Conservation (phyloP, 2,113 vertebrate species). For the Picathartes gymnocephalus region DNA sequence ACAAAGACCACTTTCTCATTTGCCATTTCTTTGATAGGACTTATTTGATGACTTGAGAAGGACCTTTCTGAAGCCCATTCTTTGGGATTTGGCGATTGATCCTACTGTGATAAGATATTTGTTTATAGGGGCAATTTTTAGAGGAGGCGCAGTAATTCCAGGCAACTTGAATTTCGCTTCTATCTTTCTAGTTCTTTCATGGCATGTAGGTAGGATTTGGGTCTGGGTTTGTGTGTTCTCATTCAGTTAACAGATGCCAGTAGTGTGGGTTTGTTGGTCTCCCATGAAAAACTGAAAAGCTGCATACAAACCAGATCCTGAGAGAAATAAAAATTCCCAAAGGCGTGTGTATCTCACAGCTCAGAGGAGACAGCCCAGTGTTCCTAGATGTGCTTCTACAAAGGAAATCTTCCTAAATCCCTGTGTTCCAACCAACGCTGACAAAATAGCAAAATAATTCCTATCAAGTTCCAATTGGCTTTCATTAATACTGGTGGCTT, state of each 20-base stretch:
- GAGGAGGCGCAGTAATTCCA: background rate
- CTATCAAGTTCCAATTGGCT: conserved; percentile 34
- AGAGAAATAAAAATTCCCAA: conserved; percentile 33
- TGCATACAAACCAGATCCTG: conserved; percentile 17
- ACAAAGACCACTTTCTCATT: background rate
- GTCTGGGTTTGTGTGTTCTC: conserved; percentile 6
- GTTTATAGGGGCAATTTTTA: background rate
- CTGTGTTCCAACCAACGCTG: conserved; percentile 62
- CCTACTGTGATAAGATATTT: background rate
- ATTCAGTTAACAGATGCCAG: conserved; percentile 12
- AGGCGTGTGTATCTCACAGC: conserved; percentile 42
- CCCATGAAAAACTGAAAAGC: conserved; percentile 37
- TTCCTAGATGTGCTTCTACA: conserved; percentile 49
- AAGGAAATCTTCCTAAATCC: conserved; percentile 65
- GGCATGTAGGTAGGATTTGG: background rate
- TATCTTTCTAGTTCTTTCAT: conserved; percentile 8
- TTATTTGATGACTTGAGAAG: background rate
- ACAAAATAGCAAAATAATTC: conserved; percentile 62
- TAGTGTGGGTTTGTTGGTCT: conserved; percentile 4
- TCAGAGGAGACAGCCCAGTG: conserved; percentile 23
- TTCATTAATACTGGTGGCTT: conserved; percentile 63
- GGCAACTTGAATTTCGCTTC: conserved; percentile 48
- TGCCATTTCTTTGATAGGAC: background rate
- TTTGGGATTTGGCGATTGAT: background rate
- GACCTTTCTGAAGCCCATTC: background rate